phyloP scores from a whole-genome alignment of 1,140 invertebrate species.

The Ganaspis sp. region DNA sequence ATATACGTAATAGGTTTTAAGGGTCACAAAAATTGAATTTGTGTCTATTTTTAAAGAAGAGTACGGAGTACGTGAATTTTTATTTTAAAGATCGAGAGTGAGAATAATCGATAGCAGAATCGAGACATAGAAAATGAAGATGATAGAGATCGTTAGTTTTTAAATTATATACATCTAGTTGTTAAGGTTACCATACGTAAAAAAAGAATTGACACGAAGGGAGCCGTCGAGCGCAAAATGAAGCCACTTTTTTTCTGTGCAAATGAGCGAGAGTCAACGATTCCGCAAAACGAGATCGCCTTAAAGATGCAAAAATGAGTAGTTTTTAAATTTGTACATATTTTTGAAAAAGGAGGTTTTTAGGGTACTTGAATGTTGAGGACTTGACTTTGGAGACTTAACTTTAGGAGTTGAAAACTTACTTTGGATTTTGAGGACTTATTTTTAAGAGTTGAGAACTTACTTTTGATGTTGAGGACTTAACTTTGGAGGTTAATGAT shows the following conservation, averaged over 20 bases:
- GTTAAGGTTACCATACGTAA: slow-evolving; percentile 25
- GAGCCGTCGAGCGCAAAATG: slow-evolving; percentile 20
- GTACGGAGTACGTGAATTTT: slow-evolving; percentile 4
- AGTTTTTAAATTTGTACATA: slow-evolving; percentile 9
- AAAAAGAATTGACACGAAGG: slow-evolving; percentile 23
- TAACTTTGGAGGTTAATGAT: too few relatives aligned
- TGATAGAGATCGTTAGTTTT: slow-evolving; percentile 19
- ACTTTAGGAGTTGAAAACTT: too few relatives aligned
- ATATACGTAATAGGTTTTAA: slow-evolving; percentile 76
- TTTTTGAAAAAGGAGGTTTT: background rate
- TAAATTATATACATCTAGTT: slow-evolving; percentile 17
- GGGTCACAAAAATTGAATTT: slow-evolving; percentile 70
- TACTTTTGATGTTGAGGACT: too few relatives aligned
- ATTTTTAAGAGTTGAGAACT: too few relatives aligned
- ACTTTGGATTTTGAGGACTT: too few relatives aligned
- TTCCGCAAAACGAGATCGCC: background rate
- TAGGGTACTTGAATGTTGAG: too few relatives aligned
- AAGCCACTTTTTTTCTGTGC: background rate
- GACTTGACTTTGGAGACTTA: too few relatives aligned
- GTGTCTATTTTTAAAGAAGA: slow-evolving; percentile 75
- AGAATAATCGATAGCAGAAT: slow-evolving; percentile 23
- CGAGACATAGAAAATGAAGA: background rate
- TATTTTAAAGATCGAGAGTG: slow-evolving; percentile 33
- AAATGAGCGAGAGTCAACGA: slow-evolving; percentile 20
- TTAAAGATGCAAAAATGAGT: background rate